Percentiles rank a stretch among this genome's conserved stretches.
Evolutionary conservation across 2,888 invertebrate species (phyloP).

Genomic region (Campaea margaritaria): DNA sequence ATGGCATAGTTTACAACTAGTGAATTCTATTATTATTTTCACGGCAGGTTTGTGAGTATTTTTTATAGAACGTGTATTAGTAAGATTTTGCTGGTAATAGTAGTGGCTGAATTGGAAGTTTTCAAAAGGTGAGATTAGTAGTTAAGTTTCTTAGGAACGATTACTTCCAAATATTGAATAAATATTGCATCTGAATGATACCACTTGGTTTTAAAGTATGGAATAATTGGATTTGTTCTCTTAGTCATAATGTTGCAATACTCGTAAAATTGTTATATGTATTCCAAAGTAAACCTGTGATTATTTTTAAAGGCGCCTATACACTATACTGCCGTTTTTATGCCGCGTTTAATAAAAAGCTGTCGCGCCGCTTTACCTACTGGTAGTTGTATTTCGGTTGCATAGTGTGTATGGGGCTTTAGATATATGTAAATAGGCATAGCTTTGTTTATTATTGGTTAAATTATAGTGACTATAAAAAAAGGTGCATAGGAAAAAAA

Average conservation of each 20-base stretch:
- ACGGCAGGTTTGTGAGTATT: too few relatives aligned
- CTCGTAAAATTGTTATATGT: background rate
- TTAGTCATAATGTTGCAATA: slow-evolving; percentile 1
- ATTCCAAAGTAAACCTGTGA: slow-evolving; percentile 40
- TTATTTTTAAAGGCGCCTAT: slow-evolving; percentile 7
- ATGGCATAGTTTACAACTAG: background rate
- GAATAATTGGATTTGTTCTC: background rate
- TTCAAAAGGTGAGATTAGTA: too few relatives aligned
- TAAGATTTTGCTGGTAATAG: background rate
- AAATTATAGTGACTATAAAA: too few relatives aligned
- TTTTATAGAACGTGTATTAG: too few relatives aligned
- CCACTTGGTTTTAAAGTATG: background rate
- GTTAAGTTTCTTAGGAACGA: slow-evolving; percentile 7
- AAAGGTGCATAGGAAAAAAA: too few relatives aligned
- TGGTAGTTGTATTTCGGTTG: too few relatives aligned
- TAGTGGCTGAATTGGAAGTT: background rate
- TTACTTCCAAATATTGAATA: background rate
- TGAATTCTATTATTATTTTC: background rate
- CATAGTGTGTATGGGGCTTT: too few relatives aligned
- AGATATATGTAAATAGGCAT: too few relatives aligned
- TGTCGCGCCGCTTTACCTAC: too few relatives aligned
- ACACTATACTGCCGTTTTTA: too few relatives aligned
- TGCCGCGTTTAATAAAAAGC: too few relatives aligned
- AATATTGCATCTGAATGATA: background rate
- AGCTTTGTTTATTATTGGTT: too few relatives aligned